Evolutionary conservation across 2,888 invertebrate genomes (phyloP), one percentile per base, ranked within the genome.

Genomic region (Osmoderma eremita): DNA sequence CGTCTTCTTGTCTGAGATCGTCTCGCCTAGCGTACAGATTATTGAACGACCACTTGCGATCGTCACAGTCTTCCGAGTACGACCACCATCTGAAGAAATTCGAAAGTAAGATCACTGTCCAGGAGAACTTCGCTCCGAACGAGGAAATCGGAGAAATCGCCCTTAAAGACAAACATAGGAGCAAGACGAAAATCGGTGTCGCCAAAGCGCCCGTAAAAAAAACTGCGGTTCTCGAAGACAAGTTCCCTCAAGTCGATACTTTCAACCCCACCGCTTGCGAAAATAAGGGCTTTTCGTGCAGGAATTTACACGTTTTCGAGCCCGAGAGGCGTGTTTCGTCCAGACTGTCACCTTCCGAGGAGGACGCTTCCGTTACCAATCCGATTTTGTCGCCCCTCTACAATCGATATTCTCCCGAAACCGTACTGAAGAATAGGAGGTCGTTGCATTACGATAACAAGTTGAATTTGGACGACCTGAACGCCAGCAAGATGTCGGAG

Each of bases 131-230:
- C 8, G 67, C 67, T n/a, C 65, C 48, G 1, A 72, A 71, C 51
- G 71, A 73, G 18, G 76, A 77, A 70, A 73, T 68, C 38, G 78
- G 77, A 51, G 81, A 81, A 70, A 75, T 80, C 3, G 81, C 80
- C 0, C 70, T 81, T 39, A 80, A 81, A 70, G 81, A 81, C 63
- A 81, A 81, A 69, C 80, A 80, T 64, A 73, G 80, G 51, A 77
- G 74, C n/a, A 78, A 75, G 69, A 71, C 70, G 49, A 65, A 65
- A 39, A 45, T 65, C n/a, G 65, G 45, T 3, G 12, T 63, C 56
- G 17, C n/a, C 22, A 45, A 64, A 22, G 8, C 51, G 12, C 1
- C 42, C 15, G 3, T 30, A 3, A 56, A 36, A 22, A 56, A 65
- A 48, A 20, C 54, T 1, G 2, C 65, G 30, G 13, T 15, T 17